Evolutionary conservation across 2,888 invertebrate species (phyloP).

Genomic region (Cephus sareptanus): DNA sequence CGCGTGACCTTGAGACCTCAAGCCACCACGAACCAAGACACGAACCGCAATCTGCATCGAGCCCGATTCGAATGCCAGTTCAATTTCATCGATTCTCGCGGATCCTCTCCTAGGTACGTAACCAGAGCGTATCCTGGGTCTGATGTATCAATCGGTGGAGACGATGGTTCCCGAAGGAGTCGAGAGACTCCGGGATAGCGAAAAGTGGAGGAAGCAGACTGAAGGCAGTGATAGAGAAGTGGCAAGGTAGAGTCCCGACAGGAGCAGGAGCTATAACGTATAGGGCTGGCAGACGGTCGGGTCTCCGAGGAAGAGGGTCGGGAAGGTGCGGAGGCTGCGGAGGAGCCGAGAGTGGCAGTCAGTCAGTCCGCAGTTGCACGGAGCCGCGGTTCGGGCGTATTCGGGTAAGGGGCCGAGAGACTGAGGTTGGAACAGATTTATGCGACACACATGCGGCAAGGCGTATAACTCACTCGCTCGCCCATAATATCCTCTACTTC

Average conservation of each 20-base stretch:
- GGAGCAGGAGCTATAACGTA: background rate
- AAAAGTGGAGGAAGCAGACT: background rate
- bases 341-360: slow-evolving; percentile 29
- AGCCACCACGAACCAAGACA: background rate
- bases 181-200: background rate
- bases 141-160: slow-evolving; percentile 1
- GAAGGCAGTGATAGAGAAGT: background rate
- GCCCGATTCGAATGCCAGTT: background rate
- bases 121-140: background rate
- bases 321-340: background rate
- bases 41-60: background rate
- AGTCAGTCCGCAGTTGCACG: slow-evolving; percentile 38
- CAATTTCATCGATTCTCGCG: background rate
- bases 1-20: background rate
- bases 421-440: slow-evolving; percentile 62
- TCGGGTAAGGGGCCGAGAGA: slow-evolving; percentile 48
- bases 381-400: slow-evolving; percentile 35
- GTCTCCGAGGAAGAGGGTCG: background rate
- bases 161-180: background rate
- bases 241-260: background rate
- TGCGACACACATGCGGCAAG: slow-evolving; percentile 65
- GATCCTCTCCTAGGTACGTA: background rate
- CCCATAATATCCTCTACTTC: slow-evolving; percentile 57
- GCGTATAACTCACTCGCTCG: slow-evolving; percentile 65
- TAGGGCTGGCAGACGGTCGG: background rate